Conservation (phyloP, 2,113 vertebrate genomes). For the Vidua chalybeata region DNA sequence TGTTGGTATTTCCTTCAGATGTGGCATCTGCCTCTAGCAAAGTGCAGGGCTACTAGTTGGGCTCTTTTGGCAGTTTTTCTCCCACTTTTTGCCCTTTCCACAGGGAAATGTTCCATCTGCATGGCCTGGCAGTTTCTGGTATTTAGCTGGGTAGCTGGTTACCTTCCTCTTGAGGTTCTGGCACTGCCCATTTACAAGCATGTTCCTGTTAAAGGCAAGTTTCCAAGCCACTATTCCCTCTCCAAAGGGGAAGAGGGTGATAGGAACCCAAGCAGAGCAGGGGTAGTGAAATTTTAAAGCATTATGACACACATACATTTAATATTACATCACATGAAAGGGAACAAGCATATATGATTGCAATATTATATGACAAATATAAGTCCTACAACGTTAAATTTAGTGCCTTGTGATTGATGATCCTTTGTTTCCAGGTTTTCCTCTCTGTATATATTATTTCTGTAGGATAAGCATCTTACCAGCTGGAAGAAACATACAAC, state of each 20-base stretch:
- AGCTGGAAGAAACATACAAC: conserved; percentile 60
- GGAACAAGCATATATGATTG: conserved; percentile 27
- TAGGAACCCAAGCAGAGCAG: neutral
- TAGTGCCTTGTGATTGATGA: conserved; percentile 37
- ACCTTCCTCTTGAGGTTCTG: neutral
- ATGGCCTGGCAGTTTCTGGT: neutral
- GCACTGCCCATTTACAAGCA: neutral
- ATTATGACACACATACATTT: conserved; percentile 59
- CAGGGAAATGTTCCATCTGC: neutral
- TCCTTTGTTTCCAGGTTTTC: conserved; percentile 54
- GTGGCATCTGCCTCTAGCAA: conserved; percentile 22
- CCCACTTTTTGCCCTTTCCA: neutral
- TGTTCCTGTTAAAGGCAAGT: neutral
- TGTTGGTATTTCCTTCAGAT: conserved; percentile 11
- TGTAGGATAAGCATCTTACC: conserved; percentile 43
- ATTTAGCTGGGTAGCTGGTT: neutral
- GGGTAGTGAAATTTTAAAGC: conserved; percentile 32
- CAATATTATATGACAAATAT: conserved; percentile 44
- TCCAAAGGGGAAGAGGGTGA: neutral
- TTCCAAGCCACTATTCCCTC: neutral
- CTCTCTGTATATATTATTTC: conserved; percentile 37
- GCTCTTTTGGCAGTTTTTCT: neutral
- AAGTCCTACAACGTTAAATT: conserved; percentile 8
- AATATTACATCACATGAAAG: conserved; percentile 57
- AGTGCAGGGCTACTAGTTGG: neutral